Base-by-base conservation (phyloP, 2,888 invertebrate species). In the Saturnia japonica region DNA sequence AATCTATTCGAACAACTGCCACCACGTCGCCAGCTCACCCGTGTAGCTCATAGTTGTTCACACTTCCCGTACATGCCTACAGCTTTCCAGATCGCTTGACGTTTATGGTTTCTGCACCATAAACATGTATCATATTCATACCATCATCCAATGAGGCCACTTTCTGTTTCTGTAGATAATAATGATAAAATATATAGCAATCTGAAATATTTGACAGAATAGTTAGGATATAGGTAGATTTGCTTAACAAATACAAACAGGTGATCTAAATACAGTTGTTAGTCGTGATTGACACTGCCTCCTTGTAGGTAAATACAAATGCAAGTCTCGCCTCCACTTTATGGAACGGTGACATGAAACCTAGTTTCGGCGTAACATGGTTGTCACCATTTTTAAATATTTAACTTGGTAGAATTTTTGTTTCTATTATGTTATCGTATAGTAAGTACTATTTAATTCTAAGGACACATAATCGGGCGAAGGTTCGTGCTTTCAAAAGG, bases 281-380 rank as follows among this genome's bases (percentile, higher is more conserved):
- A 51, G 40, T 69, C 70, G 72, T 74, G 74, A 73, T 76, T 74
- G 74, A 74, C 74, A 72, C 71, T 72, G 73, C 74, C 74, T 73
- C 71, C 70, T 45, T 66, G 71, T 45, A 54, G 64, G 71, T 68
- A 69, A 66, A 69, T 68, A 71, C 70, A 40, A 64, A 64, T 67
- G 72, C 71, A 64, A 72, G 66, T 72, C 25, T 70, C 72, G 73
- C 74, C 74, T 74, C 68, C 73, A 71, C 72, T 71, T 73, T 72
- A 75, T 74, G 68, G 70, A 51, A 70, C 54, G 73, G 76, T 76
- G 76, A 76, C 76, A 76, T 76, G 74, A 76, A 68, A 71, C 74
- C 73, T 68, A 72, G 69, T 71, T 76, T 73, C 69, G 73, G 71
- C 28, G 43, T 70, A 67, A 19, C 34, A 73, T 71, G 75, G 73